Evolutionary conservation across 2,113 vertebrate genomes (phyloP).

Genomic region (Heterocephalus glaber): DNA sequence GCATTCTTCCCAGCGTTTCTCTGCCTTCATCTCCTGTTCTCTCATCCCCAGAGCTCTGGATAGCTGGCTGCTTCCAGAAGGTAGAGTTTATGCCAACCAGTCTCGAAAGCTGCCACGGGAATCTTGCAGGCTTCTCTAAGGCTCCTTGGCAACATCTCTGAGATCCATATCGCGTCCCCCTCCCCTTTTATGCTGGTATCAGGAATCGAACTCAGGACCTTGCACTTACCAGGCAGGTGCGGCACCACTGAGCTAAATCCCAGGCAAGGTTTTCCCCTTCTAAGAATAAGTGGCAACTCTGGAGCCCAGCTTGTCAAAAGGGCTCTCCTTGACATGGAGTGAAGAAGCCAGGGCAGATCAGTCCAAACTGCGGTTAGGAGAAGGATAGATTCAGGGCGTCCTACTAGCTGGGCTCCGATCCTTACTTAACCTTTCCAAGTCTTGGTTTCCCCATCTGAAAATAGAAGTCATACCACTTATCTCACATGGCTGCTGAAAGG

Average conservation of each 20-base stretch:
- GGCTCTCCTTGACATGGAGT: background rate
- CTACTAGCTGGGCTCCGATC: background rate
- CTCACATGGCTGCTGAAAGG: background rate
- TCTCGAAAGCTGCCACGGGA: background rate
- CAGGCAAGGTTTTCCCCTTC: background rate
- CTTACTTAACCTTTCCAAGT: background rate
- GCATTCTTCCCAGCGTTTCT: background rate
- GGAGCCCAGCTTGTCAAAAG: background rate
- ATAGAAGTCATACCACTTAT: background rate
- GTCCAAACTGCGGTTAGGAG: background rate
- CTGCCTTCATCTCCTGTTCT: background rate
- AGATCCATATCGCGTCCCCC: background rate
- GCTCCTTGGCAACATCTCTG: background rate
- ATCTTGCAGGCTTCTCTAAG: background rate
- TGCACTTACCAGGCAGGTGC: too few species aligned
- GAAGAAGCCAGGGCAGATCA: background rate
- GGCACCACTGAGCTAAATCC: too few species aligned
- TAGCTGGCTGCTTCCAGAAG: background rate
- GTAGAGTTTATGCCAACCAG: background rate
- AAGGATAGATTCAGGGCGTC: background rate
- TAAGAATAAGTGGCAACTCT: background rate
- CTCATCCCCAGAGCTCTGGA: background rate
- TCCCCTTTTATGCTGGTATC: too few species aligned
- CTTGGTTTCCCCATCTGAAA: background rate
- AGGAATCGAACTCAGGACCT: too few species aligned